Evolutionary conservation across 2,888 invertebrate species (phyloP).

Genomic region (Eustalomyia histrio): DNA sequence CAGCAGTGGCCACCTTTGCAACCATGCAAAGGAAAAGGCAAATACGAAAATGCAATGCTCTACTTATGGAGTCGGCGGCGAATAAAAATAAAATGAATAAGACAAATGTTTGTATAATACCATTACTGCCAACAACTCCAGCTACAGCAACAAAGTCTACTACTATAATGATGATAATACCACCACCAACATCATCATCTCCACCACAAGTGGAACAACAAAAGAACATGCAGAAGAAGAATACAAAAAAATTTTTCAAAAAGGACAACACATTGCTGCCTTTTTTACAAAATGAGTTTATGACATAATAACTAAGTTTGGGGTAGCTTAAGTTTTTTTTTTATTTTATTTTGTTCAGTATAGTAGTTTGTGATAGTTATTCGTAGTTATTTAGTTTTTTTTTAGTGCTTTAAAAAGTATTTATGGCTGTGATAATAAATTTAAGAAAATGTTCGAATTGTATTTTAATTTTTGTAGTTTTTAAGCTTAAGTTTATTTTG

Average conservation of each 20-base stretch:
- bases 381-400: constrained; percentile 12
- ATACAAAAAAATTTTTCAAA: constrained; percentile 28
- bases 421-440: constrained; percentile 65
- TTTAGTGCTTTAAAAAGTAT: constrained; percentile 42
- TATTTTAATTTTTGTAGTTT: constrained; percentile 24
- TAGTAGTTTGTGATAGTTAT: constrained; percentile 39
- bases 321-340: constrained; percentile 14
- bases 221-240: background rate
- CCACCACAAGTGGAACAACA: constrained; percentile 40
- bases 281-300: constrained; percentile 44
- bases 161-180: constrained; percentile 23
- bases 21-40: constrained; percentile 36
- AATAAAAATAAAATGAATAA: constrained; percentile 42
- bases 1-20: constrained; percentile 26
- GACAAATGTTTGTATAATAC: constrained; percentile 50
- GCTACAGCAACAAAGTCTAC: constrained; percentile 11
- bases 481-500: constrained; percentile 19
- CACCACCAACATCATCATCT: background rate
- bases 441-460: constrained; percentile 40
- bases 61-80: constrained; percentile 20
- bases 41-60: constrained; percentile 39
- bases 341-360: background rate
- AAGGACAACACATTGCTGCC: constrained; percentile 54
- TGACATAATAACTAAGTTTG: constrained; percentile 28
- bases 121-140: constrained; percentile 37